phyloP scores from a whole-genome alignment of 2,113 vertebrate genomes.

The pig (Sus scrofa) region DNA sequence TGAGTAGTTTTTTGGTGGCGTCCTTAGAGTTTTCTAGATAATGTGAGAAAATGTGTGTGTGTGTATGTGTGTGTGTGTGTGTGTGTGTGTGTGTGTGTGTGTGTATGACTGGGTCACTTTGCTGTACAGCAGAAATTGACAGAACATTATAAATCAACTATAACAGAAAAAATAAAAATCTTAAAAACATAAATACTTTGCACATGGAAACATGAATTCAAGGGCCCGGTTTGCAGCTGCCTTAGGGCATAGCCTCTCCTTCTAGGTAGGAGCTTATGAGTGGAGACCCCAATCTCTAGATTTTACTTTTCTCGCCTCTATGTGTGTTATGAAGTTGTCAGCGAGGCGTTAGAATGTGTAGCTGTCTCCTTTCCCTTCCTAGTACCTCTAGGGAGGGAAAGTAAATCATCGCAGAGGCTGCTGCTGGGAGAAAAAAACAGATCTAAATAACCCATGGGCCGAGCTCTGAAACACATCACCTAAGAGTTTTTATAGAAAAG shows the following conservation, averaged over 20 bases:
- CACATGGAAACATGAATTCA: background rate
- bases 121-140: too few relatives aligned
- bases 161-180: too few relatives aligned
- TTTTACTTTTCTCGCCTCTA: background rate
- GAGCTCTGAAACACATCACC: background rate
- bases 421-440: background rate
- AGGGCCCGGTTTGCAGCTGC: background rate
- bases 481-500: background rate
- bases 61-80: too few relatives aligned
- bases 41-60: too few relatives aligned
- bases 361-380: background rate
- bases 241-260: background rate
- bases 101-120: too few relatives aligned
- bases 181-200: background rate
- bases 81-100: too few relatives aligned
- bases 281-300: background rate
- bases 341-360: background rate
- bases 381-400: background rate
- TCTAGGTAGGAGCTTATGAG: background rate
- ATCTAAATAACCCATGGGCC: background rate
- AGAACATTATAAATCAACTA: too few relatives aligned
- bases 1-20: too few relatives aligned
- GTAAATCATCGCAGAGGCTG: background rate
- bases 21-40: too few relatives aligned
- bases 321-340: background rate